phyloP scores from a whole-genome alignment of 1,140 invertebrate genomes.

The Tigriopus japonicus region DNA sequence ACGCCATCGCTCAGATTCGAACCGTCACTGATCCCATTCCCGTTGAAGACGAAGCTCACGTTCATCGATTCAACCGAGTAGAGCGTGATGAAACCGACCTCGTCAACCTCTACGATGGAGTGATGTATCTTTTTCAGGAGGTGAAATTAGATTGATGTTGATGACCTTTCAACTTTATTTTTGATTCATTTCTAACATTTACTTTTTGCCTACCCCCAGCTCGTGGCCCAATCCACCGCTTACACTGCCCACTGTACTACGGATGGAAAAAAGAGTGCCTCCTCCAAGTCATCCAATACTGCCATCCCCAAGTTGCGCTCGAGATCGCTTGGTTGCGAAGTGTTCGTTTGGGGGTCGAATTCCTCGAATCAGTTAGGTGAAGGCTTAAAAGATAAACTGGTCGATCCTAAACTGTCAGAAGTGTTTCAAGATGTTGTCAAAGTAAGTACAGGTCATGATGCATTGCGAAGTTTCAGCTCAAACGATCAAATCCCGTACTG shows the following conservation, averaged over 20 bases:
- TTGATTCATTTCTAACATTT: too few species aligned
- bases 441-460: too few species aligned
- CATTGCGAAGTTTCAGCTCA: too few species aligned
- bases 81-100: neutral
- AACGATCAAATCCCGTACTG: too few species aligned
- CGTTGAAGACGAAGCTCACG: neutral
- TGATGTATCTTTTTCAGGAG: too few species aligned
- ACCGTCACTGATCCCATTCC: neutral
- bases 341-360: slow-evolving; percentile 48
- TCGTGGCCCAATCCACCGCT: neutral
- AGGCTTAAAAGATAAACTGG: slow-evolving; percentile 38
- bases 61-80: neutral
- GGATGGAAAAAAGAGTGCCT: too few species aligned
- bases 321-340: slow-evolving; percentile 26
- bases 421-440: slow-evolving; percentile 36
- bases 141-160: too few species aligned
- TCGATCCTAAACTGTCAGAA: slow-evolving; percentile 35
- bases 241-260: neutral
- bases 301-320: neutral
- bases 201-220: neutral
- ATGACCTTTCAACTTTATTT: too few species aligned
- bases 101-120: neutral
- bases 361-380: slow-evolving; percentile 43
- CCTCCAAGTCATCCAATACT: too few species aligned
- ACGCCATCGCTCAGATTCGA: neutral